phyloP scores from a whole-genome alignment of 2,797 vertebrate genomes.

The Cheirogaleus major region DNA sequence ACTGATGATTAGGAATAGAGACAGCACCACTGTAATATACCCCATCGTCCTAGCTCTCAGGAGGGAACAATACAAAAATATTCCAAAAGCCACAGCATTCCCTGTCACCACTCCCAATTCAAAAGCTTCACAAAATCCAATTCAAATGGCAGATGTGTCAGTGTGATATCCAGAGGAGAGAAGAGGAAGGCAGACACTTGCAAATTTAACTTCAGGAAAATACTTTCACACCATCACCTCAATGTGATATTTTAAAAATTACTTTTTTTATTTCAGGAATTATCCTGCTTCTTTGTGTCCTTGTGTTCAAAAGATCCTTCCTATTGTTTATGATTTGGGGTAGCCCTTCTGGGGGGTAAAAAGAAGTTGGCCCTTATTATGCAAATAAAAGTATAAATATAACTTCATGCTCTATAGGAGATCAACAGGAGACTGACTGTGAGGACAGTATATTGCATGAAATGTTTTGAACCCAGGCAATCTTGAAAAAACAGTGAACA shows the following conservation, averaged over 20 bases:
- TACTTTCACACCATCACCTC: slow-evolving; percentile 9
- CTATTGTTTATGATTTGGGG: not conserved
- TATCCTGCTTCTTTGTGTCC: slow-evolving; percentile 12
- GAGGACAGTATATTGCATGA: not conserved
- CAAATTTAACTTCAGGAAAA: slow-evolving; percentile 59
- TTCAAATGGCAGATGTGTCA: slow-evolving; percentile 37
- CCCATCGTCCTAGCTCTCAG: not conserved
- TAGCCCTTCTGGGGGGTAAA: not conserved
- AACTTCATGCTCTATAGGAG: slow-evolving; percentile 13
- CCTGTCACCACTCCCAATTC: not conserved
- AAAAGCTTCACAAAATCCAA: slow-evolving; percentile 43
- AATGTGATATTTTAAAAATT: slow-evolving; percentile 43
- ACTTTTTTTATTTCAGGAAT: not conserved
- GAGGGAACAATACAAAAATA: slow-evolving; percentile 47
- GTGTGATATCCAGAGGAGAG: slow-evolving; percentile 43
- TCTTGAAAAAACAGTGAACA: not conserved
- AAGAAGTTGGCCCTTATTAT: slow-evolving; percentile 12
- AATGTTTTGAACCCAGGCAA: slow-evolving; percentile 22
- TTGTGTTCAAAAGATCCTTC: slow-evolving; percentile 29
- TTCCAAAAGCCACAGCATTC: slow-evolving; percentile 20
- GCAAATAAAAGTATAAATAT: slow-evolving; percentile 33
- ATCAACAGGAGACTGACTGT: not conserved
- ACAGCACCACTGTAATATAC: slow-evolving; percentile 12
- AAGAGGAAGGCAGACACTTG: slow-evolving; percentile 32
- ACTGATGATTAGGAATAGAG: slow-evolving; percentile 40